A percentile compares a stretch with the other conserved stretches of the same genome.
phyloP scores from a whole-genome alignment of 1,140 invertebrate genomes.

The Rhynchophorus ferrugineus region DNA sequence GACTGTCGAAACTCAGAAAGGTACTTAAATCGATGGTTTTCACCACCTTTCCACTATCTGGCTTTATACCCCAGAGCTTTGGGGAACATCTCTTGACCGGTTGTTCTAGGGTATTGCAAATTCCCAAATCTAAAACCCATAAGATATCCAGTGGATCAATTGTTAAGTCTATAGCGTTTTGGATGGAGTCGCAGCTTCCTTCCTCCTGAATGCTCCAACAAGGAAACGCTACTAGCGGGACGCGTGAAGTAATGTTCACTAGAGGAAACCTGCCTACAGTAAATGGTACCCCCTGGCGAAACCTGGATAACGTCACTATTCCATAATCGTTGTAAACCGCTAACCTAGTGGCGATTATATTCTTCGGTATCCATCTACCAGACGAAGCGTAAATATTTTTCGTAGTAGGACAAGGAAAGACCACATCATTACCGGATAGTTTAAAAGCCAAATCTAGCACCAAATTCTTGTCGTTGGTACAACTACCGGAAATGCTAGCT shows the following conservation, averaged over 20 bases:
- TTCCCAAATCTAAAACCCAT: slow-evolving; percentile 60
- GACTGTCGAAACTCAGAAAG: slow-evolving; percentile 45
- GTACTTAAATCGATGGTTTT: slow-evolving; percentile 51
- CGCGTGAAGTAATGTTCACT: slow-evolving; percentile 40
- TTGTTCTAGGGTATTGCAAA: slow-evolving; percentile 55
- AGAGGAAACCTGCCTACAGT: slow-evolving; percentile 51
- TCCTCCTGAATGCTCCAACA: slow-evolving; percentile 56
- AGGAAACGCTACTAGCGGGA: slow-evolving; percentile 50
- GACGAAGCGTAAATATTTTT: slow-evolving; percentile 49
- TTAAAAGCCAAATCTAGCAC: slow-evolving; percentile 34
- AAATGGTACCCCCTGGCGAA: slow-evolving; percentile 49
- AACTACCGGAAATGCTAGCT: no score
- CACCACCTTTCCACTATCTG: slow-evolving; percentile 51
- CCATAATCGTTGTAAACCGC: slow-evolving; percentile 52
- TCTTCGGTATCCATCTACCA: slow-evolving; percentile 48
- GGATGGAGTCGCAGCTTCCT: slow-evolving; percentile 52
- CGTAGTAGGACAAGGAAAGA: slow-evolving; percentile 51
- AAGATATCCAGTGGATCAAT: slow-evolving; percentile 53
- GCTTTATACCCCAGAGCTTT: slow-evolving; percentile 57
- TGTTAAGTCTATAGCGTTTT: slow-evolving; percentile 52
- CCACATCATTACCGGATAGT: slow-evolving; percentile 42
- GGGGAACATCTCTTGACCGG: slow-evolving; percentile 56
- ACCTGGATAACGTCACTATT: slow-evolving; percentile 52
- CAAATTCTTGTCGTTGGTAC: slow-evolving; percentile 21
- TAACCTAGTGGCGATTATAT: slow-evolving; percentile 52